Base-by-base conservation (phyloP, 2,113 vertebrate genomes). In the Vulpes vulpes region DNA sequence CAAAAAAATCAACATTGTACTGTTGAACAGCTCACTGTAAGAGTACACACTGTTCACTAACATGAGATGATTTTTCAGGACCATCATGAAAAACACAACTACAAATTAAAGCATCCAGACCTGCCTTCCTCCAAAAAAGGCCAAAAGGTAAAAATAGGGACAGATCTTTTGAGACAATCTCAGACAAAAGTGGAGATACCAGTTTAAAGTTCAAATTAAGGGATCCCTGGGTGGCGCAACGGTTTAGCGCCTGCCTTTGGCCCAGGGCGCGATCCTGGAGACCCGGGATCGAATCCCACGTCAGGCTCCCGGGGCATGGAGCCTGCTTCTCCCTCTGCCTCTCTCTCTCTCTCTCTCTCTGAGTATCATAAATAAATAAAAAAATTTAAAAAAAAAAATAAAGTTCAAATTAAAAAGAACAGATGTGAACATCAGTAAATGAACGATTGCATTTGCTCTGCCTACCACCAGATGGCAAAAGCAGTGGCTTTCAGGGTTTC, bases 401-500 rank as follows among this genome's bases (percentile, higher is more conserved):
- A 95, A 91, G 79, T 86, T 89, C 73, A 79, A 88, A 73, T 65
- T 65, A 71, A 95, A 95, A 88, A 69, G 74, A 82, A 38, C 15
- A 25, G 25, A 0, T 25, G 30, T 49, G 22, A 16, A 3, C 30
- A 3, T 64, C 49, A 43, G 71, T 78, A n/a, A 89, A 43, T 1
- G 0, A 90, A 22, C n/a, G 35, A 2, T 81, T 80, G 76, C 81
- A 95, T 20, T 78, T 95, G 38, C 74, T 43, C 51, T 2, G 5
- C 14, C 57, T 80, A 85, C 96, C 97, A 97, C 86, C 65, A 97
- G 97, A 79, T 86, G 95, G 95, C 92, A n/a, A 64, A 51, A 25
- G 19, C 23, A 38, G 14, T 0, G 0, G 79, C 10, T 62, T 73
- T 67, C 27, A 8, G 23, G 43, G 19, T 53, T 64, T 71, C 59